These are phyloP conservation scores for Pachyseris speciosa DNA, from an alignment of 64 coral and sea anemone genomes.

Conservation along the genomic window DNA sequence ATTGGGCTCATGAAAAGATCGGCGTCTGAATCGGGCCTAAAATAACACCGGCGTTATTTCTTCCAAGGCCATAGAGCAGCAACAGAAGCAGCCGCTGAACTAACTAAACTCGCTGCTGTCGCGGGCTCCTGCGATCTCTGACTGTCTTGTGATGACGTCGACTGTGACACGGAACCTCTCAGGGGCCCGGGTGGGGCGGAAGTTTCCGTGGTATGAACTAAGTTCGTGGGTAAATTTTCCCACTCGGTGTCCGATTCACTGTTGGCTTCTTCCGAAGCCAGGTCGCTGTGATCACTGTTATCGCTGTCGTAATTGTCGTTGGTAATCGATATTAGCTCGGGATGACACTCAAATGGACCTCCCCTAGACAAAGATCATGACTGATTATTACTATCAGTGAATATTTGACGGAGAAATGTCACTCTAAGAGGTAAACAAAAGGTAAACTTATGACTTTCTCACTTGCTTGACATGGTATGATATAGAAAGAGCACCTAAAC, in stretches of 20 bases:
- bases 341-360: slow-evolving; percentile 84
- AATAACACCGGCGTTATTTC: slow-evolving; percentile 47
- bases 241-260: slow-evolving; percentile 93
- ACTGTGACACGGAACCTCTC: slow-evolving; percentile 25
- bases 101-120: slow-evolving; percentile 75
- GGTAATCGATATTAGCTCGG: slow-evolving; percentile 80
- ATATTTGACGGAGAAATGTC: no score
- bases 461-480: no score
- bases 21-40: no score
- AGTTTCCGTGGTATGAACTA: slow-evolving; percentile 29
- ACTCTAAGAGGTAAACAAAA: no score
- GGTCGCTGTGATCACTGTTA: slow-evolving; percentile 47
- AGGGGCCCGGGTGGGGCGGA: slow-evolving; percentile 4
- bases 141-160: slow-evolving; percentile 20
- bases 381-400: neutral
- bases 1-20: no score
- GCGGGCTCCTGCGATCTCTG: slow-evolving; percentile 51
- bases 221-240: slow-evolving; percentile 90
- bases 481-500: no score
- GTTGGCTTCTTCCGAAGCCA: slow-evolving; percentile 57
- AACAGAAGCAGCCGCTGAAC: slow-evolving; percentile 90
- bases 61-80: slow-evolving; percentile 95
- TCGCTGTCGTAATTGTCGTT: slow-evolving; percentile 46
- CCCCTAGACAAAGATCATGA: slow-evolving; percentile 22
- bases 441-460: no score